Conservation (phyloP, 2,797 vertebrate species). For the Micrastur ruficollis region DNA sequence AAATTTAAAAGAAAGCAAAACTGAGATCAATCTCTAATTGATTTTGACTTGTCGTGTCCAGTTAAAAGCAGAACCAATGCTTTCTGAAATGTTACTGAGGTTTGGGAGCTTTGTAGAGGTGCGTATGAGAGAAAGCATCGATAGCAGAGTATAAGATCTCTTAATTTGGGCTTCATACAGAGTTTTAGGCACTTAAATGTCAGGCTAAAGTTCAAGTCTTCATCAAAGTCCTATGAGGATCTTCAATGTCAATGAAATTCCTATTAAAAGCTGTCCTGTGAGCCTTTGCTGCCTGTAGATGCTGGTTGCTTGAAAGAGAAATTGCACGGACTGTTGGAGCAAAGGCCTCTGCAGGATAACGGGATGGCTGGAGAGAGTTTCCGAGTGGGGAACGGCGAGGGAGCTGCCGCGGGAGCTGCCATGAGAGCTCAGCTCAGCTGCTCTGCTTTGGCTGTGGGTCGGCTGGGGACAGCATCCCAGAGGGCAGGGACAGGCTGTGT, state of each 20-base stretch:
- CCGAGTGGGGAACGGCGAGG: neutral
- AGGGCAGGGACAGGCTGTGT: neutral
- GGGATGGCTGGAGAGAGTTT: neutral
- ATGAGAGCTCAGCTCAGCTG: neutral
- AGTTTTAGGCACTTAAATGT: constrained; percentile 55
- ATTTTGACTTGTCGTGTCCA: constrained; percentile 58
- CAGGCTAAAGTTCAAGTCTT: constrained; percentile 50
- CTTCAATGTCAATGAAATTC: constrained; percentile 9
- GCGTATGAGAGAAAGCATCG: neutral
- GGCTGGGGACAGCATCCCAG: neutral
- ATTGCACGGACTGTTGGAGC: neutral
- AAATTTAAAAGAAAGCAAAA: constrained; percentile 8
- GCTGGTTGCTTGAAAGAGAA: neutral
- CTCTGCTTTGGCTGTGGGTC: neutral
- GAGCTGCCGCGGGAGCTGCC: neutral
- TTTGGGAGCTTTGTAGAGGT: constrained; percentile 15
- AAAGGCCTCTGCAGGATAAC: neutral
- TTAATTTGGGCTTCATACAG: constrained; percentile 53
- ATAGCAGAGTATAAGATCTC: neutral
- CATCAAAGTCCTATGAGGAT: neutral
- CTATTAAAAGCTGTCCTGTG: neutral
- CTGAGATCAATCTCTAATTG: constrained; percentile 62
- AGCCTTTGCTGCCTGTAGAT: neutral
- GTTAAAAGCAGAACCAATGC: constrained; percentile 45
- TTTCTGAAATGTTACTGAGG: constrained; percentile 39